phyloP scores from a whole-genome alignment of 2,888 invertebrate species.

The Ectropis crepuscularia region DNA sequence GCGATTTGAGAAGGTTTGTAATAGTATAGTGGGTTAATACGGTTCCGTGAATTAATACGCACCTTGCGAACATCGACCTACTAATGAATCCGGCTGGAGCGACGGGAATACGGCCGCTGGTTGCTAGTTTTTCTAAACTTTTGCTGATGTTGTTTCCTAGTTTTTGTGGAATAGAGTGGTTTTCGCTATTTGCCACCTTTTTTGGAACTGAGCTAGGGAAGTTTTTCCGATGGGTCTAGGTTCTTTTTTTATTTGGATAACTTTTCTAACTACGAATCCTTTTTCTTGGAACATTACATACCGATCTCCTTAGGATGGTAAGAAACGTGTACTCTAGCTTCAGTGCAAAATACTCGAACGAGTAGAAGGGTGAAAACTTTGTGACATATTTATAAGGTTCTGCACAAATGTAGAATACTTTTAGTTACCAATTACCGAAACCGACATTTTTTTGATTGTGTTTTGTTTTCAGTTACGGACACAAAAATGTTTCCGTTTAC shows the following conservation, averaged over 20 bases:
- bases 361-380: no score
- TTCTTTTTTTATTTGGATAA: background rate
- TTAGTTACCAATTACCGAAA: no score
- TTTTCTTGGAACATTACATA: background rate
- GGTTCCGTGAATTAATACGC: constrained; percentile 76
- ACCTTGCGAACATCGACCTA: constrained; percentile 47
- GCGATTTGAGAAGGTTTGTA: constrained; percentile 62
- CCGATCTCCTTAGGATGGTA: background rate
- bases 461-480: no score
- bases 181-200: constrained; percentile 8
- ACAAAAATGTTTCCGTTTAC: no score
- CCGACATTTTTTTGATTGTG: no score
- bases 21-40: constrained; percentile 72
- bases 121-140: constrained; percentile 22
- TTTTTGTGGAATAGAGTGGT: constrained; percentile 5
- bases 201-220: constrained; percentile 7
- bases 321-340: no score
- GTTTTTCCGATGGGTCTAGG: background rate
- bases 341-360: no score
- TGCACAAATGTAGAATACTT: no score
- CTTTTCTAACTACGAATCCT: background rate
- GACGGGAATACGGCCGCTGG: constrained; percentile 26
- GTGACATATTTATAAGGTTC: no score
- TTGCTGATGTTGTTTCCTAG: constrained; percentile 18
- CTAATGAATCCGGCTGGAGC: constrained; percentile 40